phyloP scores from a whole-genome alignment of 2,113 vertebrate genomes.

The Arenaria interpres region DNA sequence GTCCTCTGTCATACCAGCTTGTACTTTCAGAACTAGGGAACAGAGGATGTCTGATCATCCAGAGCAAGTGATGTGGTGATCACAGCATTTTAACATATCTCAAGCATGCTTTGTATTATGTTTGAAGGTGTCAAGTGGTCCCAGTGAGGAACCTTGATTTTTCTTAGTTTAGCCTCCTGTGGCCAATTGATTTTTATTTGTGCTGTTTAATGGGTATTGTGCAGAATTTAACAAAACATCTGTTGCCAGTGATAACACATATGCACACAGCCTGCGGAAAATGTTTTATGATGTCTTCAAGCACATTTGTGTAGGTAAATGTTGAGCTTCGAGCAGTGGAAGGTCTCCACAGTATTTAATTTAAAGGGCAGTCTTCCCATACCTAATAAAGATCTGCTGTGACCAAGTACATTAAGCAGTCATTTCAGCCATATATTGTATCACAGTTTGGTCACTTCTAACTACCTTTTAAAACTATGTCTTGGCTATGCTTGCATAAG shows the following conservation, averaged over 20 bases:
- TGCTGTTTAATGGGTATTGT: not conserved
- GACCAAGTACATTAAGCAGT: not conserved
- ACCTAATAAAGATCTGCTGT: not conserved
- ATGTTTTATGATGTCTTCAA: not conserved
- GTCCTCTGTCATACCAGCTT: not conserved
- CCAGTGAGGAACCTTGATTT: not conserved
- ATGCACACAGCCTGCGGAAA: not conserved
- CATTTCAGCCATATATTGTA: not conserved
- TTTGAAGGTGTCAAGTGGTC: not conserved
- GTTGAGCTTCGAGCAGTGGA: not conserved
- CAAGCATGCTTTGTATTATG: not conserved
- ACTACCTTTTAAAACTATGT: not conserved
- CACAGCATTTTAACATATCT: not conserved
- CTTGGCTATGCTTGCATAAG: not conserved
- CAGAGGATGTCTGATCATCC: not conserved
- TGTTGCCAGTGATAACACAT: not conserved
- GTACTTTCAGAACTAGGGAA: not conserved
- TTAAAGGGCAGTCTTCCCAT: not conserved
- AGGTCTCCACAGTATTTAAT: not conserved
- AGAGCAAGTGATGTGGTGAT: not conserved
- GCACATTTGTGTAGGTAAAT: not conserved
- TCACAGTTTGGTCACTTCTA: not conserved
- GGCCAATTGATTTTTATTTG: not conserved
- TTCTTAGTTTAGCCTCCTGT: constrained; percentile 3
- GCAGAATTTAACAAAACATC: not conserved